Evolutionary conservation across 2,888 invertebrate species (phyloP).

Genomic region (Caenorhabditis sulstoni): DNA sequence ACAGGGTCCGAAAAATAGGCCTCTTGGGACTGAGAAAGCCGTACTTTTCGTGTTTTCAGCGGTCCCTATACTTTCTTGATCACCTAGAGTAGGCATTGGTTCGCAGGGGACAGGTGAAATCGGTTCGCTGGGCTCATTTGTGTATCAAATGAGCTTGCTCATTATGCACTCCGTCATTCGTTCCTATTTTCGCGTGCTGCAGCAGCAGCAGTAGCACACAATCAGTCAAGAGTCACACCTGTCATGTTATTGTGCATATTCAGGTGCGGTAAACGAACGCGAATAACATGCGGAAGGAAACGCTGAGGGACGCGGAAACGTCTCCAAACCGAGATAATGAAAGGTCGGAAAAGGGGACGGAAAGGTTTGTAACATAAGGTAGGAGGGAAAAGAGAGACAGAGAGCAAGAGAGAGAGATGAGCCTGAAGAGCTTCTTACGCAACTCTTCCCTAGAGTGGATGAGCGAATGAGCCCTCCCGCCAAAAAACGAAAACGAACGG

Average conservation of each 20-base stretch:
- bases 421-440: no score
- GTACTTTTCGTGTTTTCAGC: neutral
- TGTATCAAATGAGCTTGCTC: constrained; percentile 36
- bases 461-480: no score
- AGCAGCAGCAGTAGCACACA: neutral
- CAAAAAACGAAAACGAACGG: no score
- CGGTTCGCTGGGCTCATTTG: no score
- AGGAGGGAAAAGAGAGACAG: constrained; percentile 14
- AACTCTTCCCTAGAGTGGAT: no score
- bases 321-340: neutral
- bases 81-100: no score
- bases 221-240: constrained; percentile 52
- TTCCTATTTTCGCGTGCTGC: constrained; percentile 2
- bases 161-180: constrained; percentile 36
- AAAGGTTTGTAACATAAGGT: neutral
- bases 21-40: neutral
- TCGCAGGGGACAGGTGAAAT: no score
- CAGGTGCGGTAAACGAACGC: constrained; percentile 35
- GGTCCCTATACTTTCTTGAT: no score
- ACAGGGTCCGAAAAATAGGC: neutral
- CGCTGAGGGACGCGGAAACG: neutral
- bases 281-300: neutral
- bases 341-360: neutral
- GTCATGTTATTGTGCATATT: constrained; percentile 53
- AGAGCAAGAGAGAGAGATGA: constrained; percentile 15